Evolutionary conservation across 2,113 vertebrate species (phyloP).

Genomic region (Eptesicus fuscus): DNA sequence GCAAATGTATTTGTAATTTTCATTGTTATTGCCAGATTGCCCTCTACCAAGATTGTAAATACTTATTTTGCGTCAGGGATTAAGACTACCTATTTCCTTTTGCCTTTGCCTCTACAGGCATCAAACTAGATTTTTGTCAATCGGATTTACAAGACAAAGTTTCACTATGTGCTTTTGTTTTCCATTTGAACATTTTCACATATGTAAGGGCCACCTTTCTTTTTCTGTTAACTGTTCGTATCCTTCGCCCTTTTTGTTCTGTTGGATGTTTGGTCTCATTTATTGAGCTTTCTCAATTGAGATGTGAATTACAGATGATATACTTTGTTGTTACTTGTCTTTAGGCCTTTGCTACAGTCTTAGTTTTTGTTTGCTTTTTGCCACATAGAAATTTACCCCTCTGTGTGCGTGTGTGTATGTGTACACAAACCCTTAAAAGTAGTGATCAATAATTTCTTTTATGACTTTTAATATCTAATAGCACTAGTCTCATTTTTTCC

Average conservation of each 20-base stretch:
- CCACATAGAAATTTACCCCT: background rate
- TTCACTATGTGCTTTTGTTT: slow-evolving; percentile 12
- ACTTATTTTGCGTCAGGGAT: background rate
- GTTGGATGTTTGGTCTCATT: slow-evolving; percentile 3
- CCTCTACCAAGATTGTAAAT: background rate
- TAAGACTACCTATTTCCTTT: background rate
- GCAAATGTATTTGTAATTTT: slow-evolving; percentile 40
- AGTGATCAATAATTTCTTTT: background rate
- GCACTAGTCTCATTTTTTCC: background rate
- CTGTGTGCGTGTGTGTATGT: background rate
- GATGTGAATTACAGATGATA: background rate
- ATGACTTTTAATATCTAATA: background rate
- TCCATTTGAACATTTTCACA: slow-evolving; percentile 35
- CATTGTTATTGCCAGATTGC: background rate
- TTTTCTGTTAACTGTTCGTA: background rate
- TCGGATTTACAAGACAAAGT: slow-evolving; percentile 25
- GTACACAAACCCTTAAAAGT: background rate
- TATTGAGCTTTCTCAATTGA: slow-evolving; percentile 36
- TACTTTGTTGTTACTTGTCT: background rate
- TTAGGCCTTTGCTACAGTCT: background rate
- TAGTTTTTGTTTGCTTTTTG: slow-evolving; percentile 12
- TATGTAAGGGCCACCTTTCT: background rate
- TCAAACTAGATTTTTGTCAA: background rate
- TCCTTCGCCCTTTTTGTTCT: background rate
- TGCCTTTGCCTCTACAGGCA: background rate